Evolutionary conservation across 37 sponge, comb jelly and placozoan genomes (phyloP), one percentile per base, ranked within the genome.

Genomic region (Haliclona indistincta): DNA sequence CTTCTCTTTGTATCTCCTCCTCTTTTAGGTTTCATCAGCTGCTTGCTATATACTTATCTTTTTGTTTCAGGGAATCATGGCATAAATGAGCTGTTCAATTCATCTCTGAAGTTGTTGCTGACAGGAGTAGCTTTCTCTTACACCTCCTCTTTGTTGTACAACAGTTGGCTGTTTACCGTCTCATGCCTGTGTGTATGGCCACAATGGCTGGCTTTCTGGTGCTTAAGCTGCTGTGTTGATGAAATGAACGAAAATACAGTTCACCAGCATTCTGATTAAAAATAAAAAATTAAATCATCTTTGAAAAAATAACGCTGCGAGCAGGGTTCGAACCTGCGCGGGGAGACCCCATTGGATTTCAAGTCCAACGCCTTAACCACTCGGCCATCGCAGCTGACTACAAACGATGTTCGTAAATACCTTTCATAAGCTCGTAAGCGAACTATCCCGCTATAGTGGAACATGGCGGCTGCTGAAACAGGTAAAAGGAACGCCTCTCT

Each of bases 351-450:
- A 97, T 97, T 94, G 90, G 98, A 97, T 97, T 94, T 97, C 98
- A 94, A 97, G 98, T 97, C 98, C 90, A 94, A 97, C 98, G 95
- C 98, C 98, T 97, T 97, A 97, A 97, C 98, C 98, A 97, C 98
- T 97, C 98, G 98, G 98, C 95, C 98, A 97, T 97, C 98, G 84
- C 98, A 94, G 98, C 97, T 54, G 5, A n/a, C n/a, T n/a, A n/a
- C n/a, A n/a, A n/a, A n/a, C n/a, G n/a, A n/a, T n/a, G n/a, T n/a
- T n/a, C n/a, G n/a, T 43, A 68, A 3, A 68, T 35, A 30, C 49
- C 8, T 41, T 22, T 10, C 35, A 34, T 63, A 36, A 28, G 35
- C 4, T 63, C 35, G 30, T 2, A 34, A 63, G 34, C 64, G 30
- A 19, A 33, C 19, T 37, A 3, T 49, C 19, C 2, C 35, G 28